Evolutionary conservation across 2,797 vertebrate species (phyloP).

Genomic region (Hipposideros larvatus): DNA sequence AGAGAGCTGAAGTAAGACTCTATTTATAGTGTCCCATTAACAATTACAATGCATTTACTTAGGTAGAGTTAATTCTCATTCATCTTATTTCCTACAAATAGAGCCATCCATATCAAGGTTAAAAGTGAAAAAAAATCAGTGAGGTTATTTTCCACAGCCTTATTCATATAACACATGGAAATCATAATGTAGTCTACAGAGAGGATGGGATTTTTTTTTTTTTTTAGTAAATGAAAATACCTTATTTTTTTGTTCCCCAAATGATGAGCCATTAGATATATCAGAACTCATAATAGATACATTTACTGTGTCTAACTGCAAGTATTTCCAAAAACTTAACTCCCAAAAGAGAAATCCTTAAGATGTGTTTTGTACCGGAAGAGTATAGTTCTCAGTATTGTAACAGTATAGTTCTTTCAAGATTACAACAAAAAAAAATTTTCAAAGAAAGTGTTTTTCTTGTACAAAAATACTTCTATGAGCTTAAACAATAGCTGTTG

Average conservation of each 20-base stretch:
- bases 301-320: constrained; percentile 51
- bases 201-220: constrained; percentile 1
- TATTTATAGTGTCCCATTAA: not conserved
- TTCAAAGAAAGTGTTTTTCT: not conserved
- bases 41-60: not conserved
- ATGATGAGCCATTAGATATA: constrained; percentile 54
- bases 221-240: constrained; percentile 66
- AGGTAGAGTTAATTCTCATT: constrained; percentile 6
- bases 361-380: not conserved
- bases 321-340: not conserved
- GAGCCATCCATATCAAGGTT: constrained; percentile 1
- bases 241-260: constrained; percentile 10
- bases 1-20: not conserved
- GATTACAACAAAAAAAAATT: not conserved
- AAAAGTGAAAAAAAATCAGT: constrained; percentile 65
- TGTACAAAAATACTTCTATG: not conserved
- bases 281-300: constrained; percentile 59
- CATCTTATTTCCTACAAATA: constrained; percentile 61
- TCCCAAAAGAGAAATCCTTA: not conserved
- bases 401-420: not conserved
- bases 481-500: not conserved
- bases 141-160: constrained; percentile 60
- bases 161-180: constrained; percentile 56
- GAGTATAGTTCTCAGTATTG: not conserved
- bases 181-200: constrained; percentile 63